These are phyloP conservation scores for Enteromius paludinosus DNA, from an alignment of 2,797 vertebrate species.

Conservation along the genomic window DNA sequence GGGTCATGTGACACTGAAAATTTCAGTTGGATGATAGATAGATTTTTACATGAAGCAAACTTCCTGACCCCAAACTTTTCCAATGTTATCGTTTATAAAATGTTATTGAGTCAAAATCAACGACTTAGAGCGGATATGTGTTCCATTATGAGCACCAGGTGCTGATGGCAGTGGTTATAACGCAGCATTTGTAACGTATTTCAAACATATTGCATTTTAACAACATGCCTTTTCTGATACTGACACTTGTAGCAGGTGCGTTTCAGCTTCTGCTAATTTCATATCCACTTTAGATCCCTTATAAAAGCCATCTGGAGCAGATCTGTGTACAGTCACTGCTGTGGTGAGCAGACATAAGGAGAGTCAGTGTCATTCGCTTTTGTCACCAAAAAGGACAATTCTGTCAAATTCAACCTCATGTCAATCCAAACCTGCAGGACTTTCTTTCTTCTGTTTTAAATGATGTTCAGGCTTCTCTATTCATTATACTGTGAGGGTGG, in stretches of 20 bases:
- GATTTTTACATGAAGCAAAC: not conserved
- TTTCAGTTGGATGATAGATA: no score
- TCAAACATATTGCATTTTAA: slow-evolving; percentile 24
- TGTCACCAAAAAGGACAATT: slow-evolving; percentile 14
- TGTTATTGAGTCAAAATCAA: not conserved
- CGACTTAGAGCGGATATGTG: not conserved
- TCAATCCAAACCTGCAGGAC: not conserved
- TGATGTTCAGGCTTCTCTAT: not conserved
- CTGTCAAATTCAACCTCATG: not conserved
- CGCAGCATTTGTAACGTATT: not conserved
- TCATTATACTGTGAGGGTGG: not conserved
- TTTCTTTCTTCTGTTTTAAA: not conserved
- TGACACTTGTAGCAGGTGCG: not conserved
- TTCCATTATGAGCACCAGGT: not conserved
- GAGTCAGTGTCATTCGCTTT: slow-evolving; percentile 52
- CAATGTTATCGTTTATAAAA: not conserved
- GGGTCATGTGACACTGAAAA: no score
- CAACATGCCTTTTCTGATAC: not conserved
- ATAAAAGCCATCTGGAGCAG: slow-evolving; percentile 1
- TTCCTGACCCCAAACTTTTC: not conserved
- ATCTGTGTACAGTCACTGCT: not conserved
- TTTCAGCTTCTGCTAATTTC: not conserved
- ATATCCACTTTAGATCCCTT: not conserved
- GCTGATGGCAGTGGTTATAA: not conserved
- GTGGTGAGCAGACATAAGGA: not conserved